Percentiles rank a stretch among this genome's conserved stretches.
These are phyloP conservation scores for Pseudois nayaur DNA, from an alignment of 2,113 vertebrate species.

Conservation along the genomic window DNA sequence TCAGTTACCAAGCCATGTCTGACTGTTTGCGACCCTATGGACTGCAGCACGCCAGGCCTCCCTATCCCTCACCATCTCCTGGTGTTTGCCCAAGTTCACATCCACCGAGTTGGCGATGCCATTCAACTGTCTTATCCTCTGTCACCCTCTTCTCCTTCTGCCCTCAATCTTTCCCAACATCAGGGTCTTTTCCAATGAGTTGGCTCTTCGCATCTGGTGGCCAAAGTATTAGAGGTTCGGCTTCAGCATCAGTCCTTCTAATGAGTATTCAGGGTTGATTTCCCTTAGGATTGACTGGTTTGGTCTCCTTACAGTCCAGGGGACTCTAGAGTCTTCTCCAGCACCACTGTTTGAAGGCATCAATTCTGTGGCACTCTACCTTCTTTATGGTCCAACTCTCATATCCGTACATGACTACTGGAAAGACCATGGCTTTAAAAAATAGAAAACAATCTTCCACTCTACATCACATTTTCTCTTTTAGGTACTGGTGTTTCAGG, in stretches of 20 bases:
- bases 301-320: not conserved
- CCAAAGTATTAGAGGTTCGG: not conserved
- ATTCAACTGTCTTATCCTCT: not conserved
- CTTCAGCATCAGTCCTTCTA: not conserved
- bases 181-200: not conserved
- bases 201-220: not conserved
- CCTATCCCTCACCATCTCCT: not conserved
- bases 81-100: not conserved
- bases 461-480: not conserved
- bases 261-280: not conserved
- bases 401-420: not conserved
- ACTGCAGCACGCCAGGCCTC: not conserved
- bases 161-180: not conserved
- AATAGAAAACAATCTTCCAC: not conserved
- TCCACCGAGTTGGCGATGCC: rapidly evolving
- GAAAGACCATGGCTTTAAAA: not conserved
- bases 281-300: not conserved
- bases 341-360: not conserved
- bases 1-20: not conserved
- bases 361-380: not conserved
- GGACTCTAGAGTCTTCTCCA: not conserved
- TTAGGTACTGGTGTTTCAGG: not conserved
- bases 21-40: not conserved
- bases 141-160: not conserved
- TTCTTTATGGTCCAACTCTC: not conserved